Evolutionary conservation across 2,888 invertebrate species (phyloP), one percentile per base, ranked within the genome.

Genomic region (Ariolimax columbianus): DNA sequence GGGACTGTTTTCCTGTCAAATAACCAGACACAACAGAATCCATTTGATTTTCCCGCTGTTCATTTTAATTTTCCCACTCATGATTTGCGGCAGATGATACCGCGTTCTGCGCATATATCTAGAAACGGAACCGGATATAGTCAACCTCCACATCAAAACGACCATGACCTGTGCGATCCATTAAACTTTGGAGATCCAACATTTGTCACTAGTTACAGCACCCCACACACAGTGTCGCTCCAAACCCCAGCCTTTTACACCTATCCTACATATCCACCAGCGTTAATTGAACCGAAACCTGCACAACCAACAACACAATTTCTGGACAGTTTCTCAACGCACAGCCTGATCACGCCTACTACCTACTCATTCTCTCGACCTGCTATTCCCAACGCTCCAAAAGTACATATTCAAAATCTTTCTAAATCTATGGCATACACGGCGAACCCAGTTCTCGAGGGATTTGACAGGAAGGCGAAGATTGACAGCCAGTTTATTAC

Each of bases 161-260:
- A 9, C 14, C 1, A 26, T 38, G 75, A 70, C 9, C 47, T 36
- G 23, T 79, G 43, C 68, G 80, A 80, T 73, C 72, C 38, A n/a
- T 55, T 79, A 7, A 33, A 51, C 59, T 80, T 84, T 59, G 84
- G 78, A 0, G 80, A 84, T 40, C 84, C 84, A 38, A 84, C 84
- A 19, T 84, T 84, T 68, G 66, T 77, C 1, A 77, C 30, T 33
- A 68, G 68, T 23, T 83, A 77, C 51, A 75, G 59, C 47, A 38
- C 77, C 4, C 11, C 84, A 9, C 47, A 40, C 11, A n/a, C 59
- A 17, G n/a, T 23, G 17, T 7, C 38, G 23, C 17, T 47, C n/a
- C 59, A 55, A 47, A 51, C 38, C 55, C 66, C 66, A 26, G 38
- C n/a, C 4, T 40, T 19, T 9, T 63, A 4, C 23, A 63, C 11